Evolutionary conservation across 2,888 invertebrate genomes (phyloP).

Genomic region (Diloba caeruleocephala): DNA sequence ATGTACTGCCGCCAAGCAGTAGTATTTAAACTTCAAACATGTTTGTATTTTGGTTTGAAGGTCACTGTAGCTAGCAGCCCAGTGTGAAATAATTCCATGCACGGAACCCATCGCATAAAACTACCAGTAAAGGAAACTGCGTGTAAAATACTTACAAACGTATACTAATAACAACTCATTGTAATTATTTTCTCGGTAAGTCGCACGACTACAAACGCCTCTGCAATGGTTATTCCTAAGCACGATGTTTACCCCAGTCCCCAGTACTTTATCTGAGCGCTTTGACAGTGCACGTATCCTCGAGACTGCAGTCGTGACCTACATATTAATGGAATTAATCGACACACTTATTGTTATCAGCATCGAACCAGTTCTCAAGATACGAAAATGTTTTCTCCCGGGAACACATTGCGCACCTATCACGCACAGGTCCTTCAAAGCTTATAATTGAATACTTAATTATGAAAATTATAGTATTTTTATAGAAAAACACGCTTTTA

Average conservation of each 20-base stretch:
- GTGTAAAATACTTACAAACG: conserved; percentile 18
- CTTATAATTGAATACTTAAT: background rate
- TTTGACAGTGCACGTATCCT: conserved; percentile 57
- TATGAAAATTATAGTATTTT: conserved; percentile 11
- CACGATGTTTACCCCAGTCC: conserved; percentile 42
- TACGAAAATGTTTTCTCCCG: conserved; percentile 16
- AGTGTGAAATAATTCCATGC: no score
- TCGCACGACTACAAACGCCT: conserved; percentile 45
- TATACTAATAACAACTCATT: conserved; percentile 30
- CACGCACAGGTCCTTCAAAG: conserved; percentile 9
- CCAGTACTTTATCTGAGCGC: conserved; percentile 54
- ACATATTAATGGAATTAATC: conserved; percentile 31
- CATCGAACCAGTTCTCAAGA: conserved; percentile 4
- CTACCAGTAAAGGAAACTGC: conserved; percentile 15
- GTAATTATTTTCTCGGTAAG: conserved; percentile 36
- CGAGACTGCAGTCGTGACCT: conserved; percentile 33
- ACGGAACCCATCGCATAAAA: no score
- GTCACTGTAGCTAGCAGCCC: no score
- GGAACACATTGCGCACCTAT: conserved; percentile 1
- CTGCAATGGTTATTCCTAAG: conserved; percentile 32
- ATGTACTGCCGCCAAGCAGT: no score
- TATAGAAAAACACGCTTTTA: no score
- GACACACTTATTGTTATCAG: conserved; percentile 22
- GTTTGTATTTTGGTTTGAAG: no score
- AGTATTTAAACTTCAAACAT: no score